Evolutionary conservation across 1,140 invertebrate genomes (phyloP), one percentile per base, ranked within the genome.

Genomic region (Nephotettix cincticeps): DNA sequence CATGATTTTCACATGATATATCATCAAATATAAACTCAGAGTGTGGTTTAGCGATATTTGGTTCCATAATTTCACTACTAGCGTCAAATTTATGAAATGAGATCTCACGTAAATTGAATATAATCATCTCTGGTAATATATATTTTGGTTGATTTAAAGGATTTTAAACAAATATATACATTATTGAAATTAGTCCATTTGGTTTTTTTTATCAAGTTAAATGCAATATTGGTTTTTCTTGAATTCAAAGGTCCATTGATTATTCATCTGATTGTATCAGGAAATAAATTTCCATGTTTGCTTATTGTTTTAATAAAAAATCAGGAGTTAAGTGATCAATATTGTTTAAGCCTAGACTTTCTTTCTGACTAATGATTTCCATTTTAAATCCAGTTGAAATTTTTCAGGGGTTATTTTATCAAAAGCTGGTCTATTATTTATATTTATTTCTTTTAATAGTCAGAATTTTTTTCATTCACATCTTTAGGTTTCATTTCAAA

Each of bases 21-120:
- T 83, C 80, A 76, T 83, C 80, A 73, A 81, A 81, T 63, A 81
- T 79, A 56, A 81, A 76, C 21, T 79, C 69, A 1, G 75, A 79
- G 74, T 79, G 74, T 25, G 66, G 47, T 69, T 71, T 51, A 14
- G 73, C 66, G n/a, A 73, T 58, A 67, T 23, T 77, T 68, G 54
- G 74, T 25, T 69, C 1, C 1, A 75, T 61, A 47, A 69, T 32
- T 6, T 74, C 43, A 13, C 74, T 68, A 21, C 45, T 61, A 56
- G 66, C 58, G n/a, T 28, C 29, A 71, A 66, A 75, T 19, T 25
- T 25, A 47, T 32, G 65, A 27, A 68, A 67, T 25, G 23, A 23
- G 9, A 75, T 63, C 43, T 73, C 77, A 30, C 73, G 70, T 28
- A 80, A 63, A 25, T 70, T 67, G 71, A 76, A 51, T 43, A 80